These are phyloP conservation scores for Patella caerulea DNA, from an alignment of 2,888 invertebrate species.

Conservation along the genomic window DNA sequence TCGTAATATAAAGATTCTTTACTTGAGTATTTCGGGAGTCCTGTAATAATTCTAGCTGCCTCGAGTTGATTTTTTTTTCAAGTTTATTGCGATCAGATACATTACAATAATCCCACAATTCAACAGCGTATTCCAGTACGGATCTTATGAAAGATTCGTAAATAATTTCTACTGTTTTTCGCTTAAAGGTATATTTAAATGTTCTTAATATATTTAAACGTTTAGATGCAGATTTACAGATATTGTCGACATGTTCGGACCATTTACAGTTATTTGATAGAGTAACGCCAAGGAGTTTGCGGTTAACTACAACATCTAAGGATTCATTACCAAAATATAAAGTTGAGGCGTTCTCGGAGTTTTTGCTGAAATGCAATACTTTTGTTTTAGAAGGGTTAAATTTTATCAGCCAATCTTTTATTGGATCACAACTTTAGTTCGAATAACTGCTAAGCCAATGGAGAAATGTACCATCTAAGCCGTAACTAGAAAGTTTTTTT, in stretches of 20 bases:
- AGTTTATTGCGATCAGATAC: no score
- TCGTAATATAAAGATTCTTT: no score
- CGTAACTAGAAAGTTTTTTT: not conserved
- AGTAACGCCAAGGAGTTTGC: slow-evolving; percentile 26
- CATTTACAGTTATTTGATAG: slow-evolving; percentile 20
- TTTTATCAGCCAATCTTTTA: slow-evolving; percentile 23
- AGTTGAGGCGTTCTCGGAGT: not conserved
- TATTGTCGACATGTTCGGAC: slow-evolving; percentile 18
- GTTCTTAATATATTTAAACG: slow-evolving; percentile 19
- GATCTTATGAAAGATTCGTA: slow-evolving; percentile 20
- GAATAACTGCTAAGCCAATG: not conserved
- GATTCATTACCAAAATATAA: slow-evolving; percentile 8
- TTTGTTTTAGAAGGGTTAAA: slow-evolving; percentile 23
- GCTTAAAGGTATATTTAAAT: slow-evolving; percentile 16
- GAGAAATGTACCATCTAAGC: not conserved
- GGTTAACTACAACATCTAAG: slow-evolving; percentile 14
- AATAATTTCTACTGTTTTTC: slow-evolving; percentile 20
- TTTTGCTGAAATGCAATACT: slow-evolving; percentile 11
- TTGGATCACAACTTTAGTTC: not conserved
- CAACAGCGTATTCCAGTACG: no score
- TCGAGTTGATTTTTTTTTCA: no score
- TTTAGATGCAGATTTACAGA: slow-evolving; percentile 21
- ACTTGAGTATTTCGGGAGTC: no score
- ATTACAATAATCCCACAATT: no score
- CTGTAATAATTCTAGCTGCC: no score